Evolutionary conservation across 2,113 vertebrate genomes (phyloP), one percentile per base, ranked within the genome.

Genomic region (Verasper variegatus): DNA sequence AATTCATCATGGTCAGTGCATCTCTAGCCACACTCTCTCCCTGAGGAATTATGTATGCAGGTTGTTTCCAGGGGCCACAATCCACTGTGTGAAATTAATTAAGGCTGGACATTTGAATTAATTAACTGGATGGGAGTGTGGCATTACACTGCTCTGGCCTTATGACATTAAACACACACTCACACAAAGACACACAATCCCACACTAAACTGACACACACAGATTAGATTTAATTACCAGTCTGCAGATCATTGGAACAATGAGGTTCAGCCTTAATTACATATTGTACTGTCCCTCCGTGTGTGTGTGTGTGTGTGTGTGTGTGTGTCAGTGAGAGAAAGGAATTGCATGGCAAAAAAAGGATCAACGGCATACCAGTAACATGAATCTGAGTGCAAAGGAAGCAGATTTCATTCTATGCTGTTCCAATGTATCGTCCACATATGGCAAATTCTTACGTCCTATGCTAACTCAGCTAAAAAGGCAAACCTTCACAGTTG

Each of bases 71-170:
- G 37, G 86, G 86, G 72, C 85, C 77, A 68, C 76, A 79, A 80
- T 89, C 81, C 74, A 65, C 71, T 49, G 71, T 83, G 79, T 80
- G 74, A 89, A 88, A 92, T 93, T 90, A 90, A 93, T 91, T 90
- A 90, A 65, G 47, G 75, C 35, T 73, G 87, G 88, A 89, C 83
- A 88, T 91, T 91, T 86, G 80, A 90, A 89, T 89, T 92, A 84
- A 93, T 92, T 89, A 93, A 76, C 84, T 76, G 68, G 86, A 81
- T 21, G 76, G 75, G 69, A 85, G 79, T 82, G 59, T 90, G 86
- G 64, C 82, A 86, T 89, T 88, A 88, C 54, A 68, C 88, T 70
- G 71, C 47, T 74, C 68, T 80, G 81, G 71, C 87, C 88, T 86
- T 70, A 59, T 89, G 88, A 85, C 88, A 87, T 92, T 84, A 80